A percentile compares a stretch with the other conserved stretches of the same genome.
Evolutionary conservation across 2,797 vertebrate genomes (phyloP).

Genomic region (Tachyglossus aculeatus): DNA sequence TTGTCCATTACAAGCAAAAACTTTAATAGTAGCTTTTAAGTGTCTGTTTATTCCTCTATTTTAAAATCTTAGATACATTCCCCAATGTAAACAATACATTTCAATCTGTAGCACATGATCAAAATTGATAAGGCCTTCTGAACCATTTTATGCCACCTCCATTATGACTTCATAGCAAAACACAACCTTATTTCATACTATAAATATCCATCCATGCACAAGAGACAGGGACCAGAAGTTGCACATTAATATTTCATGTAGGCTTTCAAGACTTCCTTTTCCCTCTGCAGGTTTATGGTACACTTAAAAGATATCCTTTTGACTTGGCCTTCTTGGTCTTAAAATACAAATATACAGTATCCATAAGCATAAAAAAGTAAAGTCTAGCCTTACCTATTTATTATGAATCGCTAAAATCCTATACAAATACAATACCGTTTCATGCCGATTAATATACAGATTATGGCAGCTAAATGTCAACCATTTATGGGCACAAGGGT

Average conservation of each 20-base stretch:
- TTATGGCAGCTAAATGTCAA: conserved; percentile 47
- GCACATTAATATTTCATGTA: conserved; percentile 50
- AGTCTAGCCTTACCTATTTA: conserved; percentile 71
- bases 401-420: conserved; percentile 69
- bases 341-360: conserved; percentile 77
- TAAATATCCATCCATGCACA: conserved; percentile 55
- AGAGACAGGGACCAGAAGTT: conserved; percentile 56
- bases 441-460: conserved; percentile 72
- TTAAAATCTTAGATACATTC: conserved; percentile 76
- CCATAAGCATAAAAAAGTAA: conserved; percentile 68
- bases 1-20: conserved; percentile 69
- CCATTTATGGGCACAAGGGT: conserved; percentile 21
- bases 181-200: conserved; percentile 51
- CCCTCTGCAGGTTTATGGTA: conserved; percentile 53
- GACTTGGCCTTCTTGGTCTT: conserved; percentile 74
- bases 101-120: conserved; percentile 67
- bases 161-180: conserved; percentile 58
- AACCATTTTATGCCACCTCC: conserved; percentile 61
- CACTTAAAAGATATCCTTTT: conserved; percentile 63
- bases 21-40: conserved; percentile 60
- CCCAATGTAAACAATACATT: conserved; percentile 78
- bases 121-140: conserved; percentile 71
- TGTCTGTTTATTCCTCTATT: conserved; percentile 59
- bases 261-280: conserved; percentile 44
- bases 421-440: conserved; percentile 69